phyloP scores from a whole-genome alignment of 2,888 invertebrate species.

The Psococerastis gibbosa region DNA sequence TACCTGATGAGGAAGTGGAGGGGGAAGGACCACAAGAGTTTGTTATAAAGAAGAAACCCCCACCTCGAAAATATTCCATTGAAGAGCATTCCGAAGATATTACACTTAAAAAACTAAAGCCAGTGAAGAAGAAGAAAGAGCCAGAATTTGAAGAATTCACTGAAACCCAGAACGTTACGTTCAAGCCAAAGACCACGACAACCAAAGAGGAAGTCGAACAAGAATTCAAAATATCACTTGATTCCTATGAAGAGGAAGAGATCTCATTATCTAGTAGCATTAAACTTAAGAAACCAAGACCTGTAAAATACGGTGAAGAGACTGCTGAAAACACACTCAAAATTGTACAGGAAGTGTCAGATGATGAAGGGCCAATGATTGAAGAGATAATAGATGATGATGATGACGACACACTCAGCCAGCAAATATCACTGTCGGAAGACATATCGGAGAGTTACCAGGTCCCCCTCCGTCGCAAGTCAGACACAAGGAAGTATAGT shows the following conservation, averaged over 20 bases:
- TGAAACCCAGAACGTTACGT: constrained; percentile 20
- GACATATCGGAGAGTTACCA: constrained; percentile 25
- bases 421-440: constrained; percentile 20
- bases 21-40: constrained; percentile 20
- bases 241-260: constrained; percentile 75
- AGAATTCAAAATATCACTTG: constrained; percentile 69
- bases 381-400: constrained; percentile 17
- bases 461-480: constrained; percentile 30
- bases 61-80: constrained; percentile 17
- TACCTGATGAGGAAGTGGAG: constrained; percentile 22
- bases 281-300: constrained; percentile 47
- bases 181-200: constrained; percentile 43
- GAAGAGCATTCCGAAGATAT: constrained; percentile 20
- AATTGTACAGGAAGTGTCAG: constrained; percentile 25
- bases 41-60: constrained; percentile 18
- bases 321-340: constrained; percentile 50
- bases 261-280: constrained; percentile 71
- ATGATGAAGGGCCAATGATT: constrained; percentile 21
- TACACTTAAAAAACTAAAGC: constrained; percentile 20
- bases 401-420: constrained; percentile 14
- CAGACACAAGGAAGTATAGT: constrained; percentile 32
- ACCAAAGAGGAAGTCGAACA: constrained; percentile 76
- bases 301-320: constrained; percentile 57
- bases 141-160: constrained; percentile 19
- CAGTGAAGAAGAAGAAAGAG: constrained; percentile 29